Base-by-base conservation (phyloP, 1,140 invertebrate species). In the Drosophila watanabei region DNA sequence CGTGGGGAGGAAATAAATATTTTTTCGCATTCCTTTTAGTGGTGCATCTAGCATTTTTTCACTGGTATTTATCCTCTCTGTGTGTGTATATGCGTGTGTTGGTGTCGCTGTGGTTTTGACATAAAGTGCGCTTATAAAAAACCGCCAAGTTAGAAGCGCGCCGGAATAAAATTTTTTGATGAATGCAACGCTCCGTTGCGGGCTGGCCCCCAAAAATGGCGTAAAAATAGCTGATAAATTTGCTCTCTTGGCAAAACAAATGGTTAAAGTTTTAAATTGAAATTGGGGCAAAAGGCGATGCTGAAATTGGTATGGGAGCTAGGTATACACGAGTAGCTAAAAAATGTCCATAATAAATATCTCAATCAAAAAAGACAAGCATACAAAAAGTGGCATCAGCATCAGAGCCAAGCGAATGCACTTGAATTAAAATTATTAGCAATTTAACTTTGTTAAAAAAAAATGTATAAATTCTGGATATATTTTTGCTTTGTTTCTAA, bases 81-180 rank as follows among this genome's bases (percentile, higher is more conserved):
- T n/a, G n/a, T n/a, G n/a, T 57, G 16, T 35, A 35, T 39, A n/a
- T 28, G 58, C 16, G 20, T 43, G 51, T 52, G 70, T 69, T 80
- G 77, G 78, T 83, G 83, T 79, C 72, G 66, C 76, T 88, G 85
- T 89, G 86, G 86, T 89, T 89, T 89, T 89, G 86, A 89, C 86
- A 89, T 89, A 90, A 89, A 89, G 86, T 91, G 86, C 72, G 79
- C 86, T 90, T 90, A 90, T 88, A 88, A 88, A 88, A 88, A 89
- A 88, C 78, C 86, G 41, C 72, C 85, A 90, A 88, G 86, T 88
- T 90, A 88, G 85, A 75, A 75, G 33, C 70, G 86, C 81, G 86
- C 56, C 68, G 63, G 72, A 81, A 89, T 80, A 80, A 81, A 60
- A 86, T 89, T 79, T 88, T 89, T 89, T 88, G 85, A 88, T 88